Evolutionary conservation across 2,113 vertebrate species (phyloP), one percentile per base, ranked within the genome.

Genomic region (Aviceda subcristata): DNA sequence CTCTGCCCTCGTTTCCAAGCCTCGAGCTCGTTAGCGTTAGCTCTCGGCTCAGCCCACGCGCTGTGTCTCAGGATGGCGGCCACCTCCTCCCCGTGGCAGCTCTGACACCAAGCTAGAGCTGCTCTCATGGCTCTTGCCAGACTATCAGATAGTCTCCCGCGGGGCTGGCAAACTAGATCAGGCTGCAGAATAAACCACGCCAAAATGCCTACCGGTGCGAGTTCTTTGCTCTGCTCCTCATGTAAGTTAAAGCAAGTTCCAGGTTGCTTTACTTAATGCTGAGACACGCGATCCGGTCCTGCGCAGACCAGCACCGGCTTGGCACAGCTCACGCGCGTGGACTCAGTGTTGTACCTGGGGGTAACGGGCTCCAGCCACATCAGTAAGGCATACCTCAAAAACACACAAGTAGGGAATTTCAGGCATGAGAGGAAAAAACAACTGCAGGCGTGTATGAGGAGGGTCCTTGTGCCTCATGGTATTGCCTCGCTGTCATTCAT

Each of bases 401-500:
- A 57, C 26, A 23, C 8, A 0, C 16, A 45, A 69, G n/a, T 27
- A 64, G 60, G 43, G 45, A 85, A 78, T 91, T 86, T 82, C 27
- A 56, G 45, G 56, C 12, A 34, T 16, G 21, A 75, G 20, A 50
- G 24, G 34, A 77, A 38, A 39, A 90, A 94, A 71, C 26, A 62
- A 29, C 21, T 63, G 30, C 46, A 72, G n/a, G 17, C 0, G 0
- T 43, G 8, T 55, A n/a, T 48, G 20, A 66, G 36, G 34, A 57
- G 8, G 56, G 26, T 34, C 68, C 7, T 55, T 38, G 9, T 11
- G 15, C 67, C 27, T 92, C 6, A 1, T 0, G 0, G 5, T 72
- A 4, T 46, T n/a, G 41, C 63, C 27, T 24, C 22, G 59, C 22
- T 63, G 20, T 53, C 55, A 34, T 74, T 92, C 39, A 43, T 32